phyloP scores from a whole-genome alignment of 2,113 vertebrate genomes.

The Kryptolebias marmoratus region DNA sequence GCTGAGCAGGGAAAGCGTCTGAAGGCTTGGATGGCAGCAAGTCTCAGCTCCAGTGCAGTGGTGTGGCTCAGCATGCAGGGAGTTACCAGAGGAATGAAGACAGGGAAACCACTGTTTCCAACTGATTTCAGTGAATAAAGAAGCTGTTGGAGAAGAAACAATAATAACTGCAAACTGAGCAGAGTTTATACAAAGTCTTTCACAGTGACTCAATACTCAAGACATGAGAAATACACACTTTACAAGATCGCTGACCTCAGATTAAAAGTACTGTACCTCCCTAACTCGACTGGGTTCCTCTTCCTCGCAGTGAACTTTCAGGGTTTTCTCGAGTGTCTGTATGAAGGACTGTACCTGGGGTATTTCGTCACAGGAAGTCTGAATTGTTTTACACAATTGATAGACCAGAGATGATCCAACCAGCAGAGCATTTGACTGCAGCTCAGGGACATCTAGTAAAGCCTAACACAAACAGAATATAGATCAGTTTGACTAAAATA shows the following conservation, averaged over 20 bases:
- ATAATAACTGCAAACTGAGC: constrained; percentile 2
- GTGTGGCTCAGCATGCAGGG: constrained; percentile 69
- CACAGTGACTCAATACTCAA: too few relatives aligned
- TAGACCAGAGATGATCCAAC: constrained; percentile 82
- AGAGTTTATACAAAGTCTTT: background rate
- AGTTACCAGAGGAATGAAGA: constrained; percentile 73
- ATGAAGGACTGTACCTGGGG: constrained; percentile 81
- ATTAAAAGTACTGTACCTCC: constrained; percentile 11
- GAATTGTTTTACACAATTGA: constrained; percentile 77
- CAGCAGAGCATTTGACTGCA: constrained; percentile 77
- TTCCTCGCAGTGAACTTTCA: constrained; percentile 73
- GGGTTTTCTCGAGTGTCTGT: constrained; percentile 68
- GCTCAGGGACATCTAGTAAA: constrained; percentile 74
- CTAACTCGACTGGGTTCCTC: constrained; percentile 28
- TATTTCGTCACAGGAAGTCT: constrained; percentile 68
- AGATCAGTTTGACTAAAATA: background rate
- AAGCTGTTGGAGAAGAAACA: constrained; percentile 70
- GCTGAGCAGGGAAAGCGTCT: constrained; percentile 84
- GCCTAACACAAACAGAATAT: constrained; percentile 68
- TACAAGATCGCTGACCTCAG: background rate
- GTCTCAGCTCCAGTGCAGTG: constrained; percentile 64
- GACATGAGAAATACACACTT: background rate
- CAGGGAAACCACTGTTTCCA: constrained; percentile 82
- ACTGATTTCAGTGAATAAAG: constrained; percentile 84
- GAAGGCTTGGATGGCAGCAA: constrained; percentile 86